A percentile compares a stretch with the other conserved stretches of the same genome.
phyloP scores from a whole-genome alignment of 2,888 invertebrate species.

The Platycnemis pennipes region DNA sequence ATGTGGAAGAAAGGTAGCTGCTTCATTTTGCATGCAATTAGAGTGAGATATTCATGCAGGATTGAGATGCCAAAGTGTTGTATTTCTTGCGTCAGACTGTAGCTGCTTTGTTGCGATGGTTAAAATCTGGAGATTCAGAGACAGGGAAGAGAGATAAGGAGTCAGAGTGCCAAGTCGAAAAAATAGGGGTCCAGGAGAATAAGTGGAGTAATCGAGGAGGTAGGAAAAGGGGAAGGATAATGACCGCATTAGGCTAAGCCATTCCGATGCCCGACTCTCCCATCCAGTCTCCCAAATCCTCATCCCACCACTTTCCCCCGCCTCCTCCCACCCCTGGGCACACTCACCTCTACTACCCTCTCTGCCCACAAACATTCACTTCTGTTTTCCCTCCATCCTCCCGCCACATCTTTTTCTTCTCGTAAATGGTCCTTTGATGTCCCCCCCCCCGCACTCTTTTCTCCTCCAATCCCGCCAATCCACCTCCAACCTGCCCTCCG shows the following conservation, averaged over 20 bases:
- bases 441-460: neutral
- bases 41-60: no score
- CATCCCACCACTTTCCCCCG: neutral
- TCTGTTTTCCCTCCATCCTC: neutral
- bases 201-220: slow-evolving; percentile 34
- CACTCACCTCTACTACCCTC: neutral
- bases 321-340: neutral
- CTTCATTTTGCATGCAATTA: no score
- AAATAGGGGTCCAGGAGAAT: slow-evolving; percentile 1
- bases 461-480: neutral
- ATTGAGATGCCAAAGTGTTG: no score
- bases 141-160: neutral
- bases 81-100: no score
- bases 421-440: slow-evolving; percentile 60
- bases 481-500: neutral
- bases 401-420: slow-evolving; percentile 48
- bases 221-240: slow-evolving; percentile 58
- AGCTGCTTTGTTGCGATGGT: no score
- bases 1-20: no score
- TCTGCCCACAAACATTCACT: slow-evolving; percentile 55
- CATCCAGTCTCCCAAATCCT: neutral
- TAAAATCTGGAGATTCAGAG: neutral
- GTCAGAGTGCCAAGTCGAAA: neutral
- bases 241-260: slow-evolving; percentile 60
- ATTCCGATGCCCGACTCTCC: slow-evolving; percentile 34